phyloP scores from a whole-genome alignment of 2,113 vertebrate species.

The Indicator indicator region DNA sequence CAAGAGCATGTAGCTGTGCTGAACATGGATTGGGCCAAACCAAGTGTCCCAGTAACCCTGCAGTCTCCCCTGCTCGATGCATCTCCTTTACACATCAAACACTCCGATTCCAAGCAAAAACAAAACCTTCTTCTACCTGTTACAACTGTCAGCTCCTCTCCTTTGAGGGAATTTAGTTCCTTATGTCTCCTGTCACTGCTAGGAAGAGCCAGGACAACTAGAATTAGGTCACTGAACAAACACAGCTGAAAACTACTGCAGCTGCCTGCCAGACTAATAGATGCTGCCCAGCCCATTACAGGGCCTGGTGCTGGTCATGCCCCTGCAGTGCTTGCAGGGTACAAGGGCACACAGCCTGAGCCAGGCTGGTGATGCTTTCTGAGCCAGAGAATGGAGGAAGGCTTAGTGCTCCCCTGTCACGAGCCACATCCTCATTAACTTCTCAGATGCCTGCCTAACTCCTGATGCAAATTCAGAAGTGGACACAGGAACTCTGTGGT shows the following conservation, averaged over 20 bases:
- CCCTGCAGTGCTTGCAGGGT: background rate
- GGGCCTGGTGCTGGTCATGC: background rate
- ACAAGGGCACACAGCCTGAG: background rate
- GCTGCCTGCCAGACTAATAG: background rate
- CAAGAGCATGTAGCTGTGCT: background rate
- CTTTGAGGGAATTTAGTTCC: background rate
- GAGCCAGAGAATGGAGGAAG: background rate
- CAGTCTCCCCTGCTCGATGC: background rate
- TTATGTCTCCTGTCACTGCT: background rate
- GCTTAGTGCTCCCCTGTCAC: background rate
- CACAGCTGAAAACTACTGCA: background rate
- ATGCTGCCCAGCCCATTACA: accelerated
- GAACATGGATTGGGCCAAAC: background rate
- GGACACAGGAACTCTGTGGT: background rate
- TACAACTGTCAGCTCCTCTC: background rate
- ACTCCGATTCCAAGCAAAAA: background rate
- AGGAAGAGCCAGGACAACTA: background rate
- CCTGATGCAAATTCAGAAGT: background rate
- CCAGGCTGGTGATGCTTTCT: background rate
- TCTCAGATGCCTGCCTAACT: background rate
- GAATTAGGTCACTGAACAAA: background rate
- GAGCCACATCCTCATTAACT: background rate
- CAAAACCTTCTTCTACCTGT: background rate
- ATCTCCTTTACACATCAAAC: slow-evolving; percentile 15
- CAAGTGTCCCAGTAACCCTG: background rate